Percentiles rank a stretch among this genome's conserved stretches.
These are phyloP conservation scores for Anoplolepis gracilipes DNA, from an alignment of 1,140 invertebrate genomes.

Conservation along the genomic window DNA sequence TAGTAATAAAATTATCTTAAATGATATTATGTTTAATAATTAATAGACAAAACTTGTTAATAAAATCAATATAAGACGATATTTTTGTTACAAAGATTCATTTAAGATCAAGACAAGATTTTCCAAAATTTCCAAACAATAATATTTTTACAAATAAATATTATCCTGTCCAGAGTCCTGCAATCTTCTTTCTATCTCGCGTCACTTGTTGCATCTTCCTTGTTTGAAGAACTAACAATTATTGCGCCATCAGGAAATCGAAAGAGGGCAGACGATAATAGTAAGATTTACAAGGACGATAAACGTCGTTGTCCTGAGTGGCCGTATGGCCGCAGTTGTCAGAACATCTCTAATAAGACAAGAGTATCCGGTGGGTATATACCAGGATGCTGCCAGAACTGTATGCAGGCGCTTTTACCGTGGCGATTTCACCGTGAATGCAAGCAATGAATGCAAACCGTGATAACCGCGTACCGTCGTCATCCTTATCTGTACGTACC, in stretches of 20 bases:
- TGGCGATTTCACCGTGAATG: conserved; percentile 42
- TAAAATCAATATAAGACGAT: too few relatives aligned
- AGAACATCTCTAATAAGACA: conserved; percentile 48
- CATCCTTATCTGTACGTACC: conserved; percentile 47
- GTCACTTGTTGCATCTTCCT: not conserved
- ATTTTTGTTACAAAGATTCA: too few relatives aligned
- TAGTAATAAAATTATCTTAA: too few relatives aligned
- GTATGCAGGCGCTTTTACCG: conserved; percentile 54
- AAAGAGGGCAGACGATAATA: not conserved
- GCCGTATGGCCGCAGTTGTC: not conserved
- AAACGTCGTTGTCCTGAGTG: conserved; percentile 15
- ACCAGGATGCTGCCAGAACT: not conserved
- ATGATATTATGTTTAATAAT: too few relatives aligned
- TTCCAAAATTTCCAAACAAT: too few relatives aligned
- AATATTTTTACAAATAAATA: too few relatives aligned
- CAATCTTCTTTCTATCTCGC: not conserved
- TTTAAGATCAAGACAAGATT: too few relatives aligned
- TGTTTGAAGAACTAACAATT: conserved; percentile 1
- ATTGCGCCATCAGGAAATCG: not conserved
- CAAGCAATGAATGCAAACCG: conserved; percentile 49
- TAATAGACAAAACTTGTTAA: too few relatives aligned
- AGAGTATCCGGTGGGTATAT: conserved; percentile 10
- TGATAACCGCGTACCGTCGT: conserved; percentile 56
- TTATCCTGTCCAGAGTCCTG: too few relatives aligned
- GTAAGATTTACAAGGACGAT: conserved; percentile 20